Evolutionary conservation across 2,113 vertebrate genomes (phyloP).

Genomic region (Indri indri): DNA sequence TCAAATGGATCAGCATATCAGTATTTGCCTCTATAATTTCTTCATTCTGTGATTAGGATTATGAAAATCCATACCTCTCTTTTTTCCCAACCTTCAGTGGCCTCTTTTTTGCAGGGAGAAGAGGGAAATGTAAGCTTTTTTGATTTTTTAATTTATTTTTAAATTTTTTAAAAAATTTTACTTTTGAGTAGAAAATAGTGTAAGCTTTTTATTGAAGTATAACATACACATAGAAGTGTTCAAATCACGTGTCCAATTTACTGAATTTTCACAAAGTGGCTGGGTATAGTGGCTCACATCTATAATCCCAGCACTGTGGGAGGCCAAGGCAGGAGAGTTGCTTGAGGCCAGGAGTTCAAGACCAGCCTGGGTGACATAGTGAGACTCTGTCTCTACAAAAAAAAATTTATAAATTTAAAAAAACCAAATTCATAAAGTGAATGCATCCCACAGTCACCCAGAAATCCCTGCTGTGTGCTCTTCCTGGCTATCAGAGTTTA

Average conservation of each 20-base stretch:
- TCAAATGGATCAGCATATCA: neutral
- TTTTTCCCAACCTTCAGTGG: neutral
- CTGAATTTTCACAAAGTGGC: neutral
- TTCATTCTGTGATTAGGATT: neutral
- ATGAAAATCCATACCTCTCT: neutral
- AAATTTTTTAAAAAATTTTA: no score
- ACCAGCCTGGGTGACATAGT: no score
- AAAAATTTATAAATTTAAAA: no score
- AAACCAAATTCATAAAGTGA: neutral
- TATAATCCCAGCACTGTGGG: no score
- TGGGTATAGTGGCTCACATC: no score
- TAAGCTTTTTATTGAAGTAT: neutral
- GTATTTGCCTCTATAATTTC: neutral
- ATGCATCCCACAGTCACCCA: neutral
- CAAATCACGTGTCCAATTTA: neutral
- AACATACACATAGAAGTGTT: no score
- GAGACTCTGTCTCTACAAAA: no score
- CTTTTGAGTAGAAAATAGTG: neutral
- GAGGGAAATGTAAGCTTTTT: neutral
- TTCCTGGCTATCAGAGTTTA: neutral
- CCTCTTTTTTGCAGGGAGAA: neutral
- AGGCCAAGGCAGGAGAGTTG: no score
- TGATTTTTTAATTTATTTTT: neutral
- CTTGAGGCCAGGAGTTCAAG: no score
- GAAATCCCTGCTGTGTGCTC: neutral